These are phyloP conservation scores for Sebastes iracundus DNA, from an alignment of 2,797 vertebrate genomes.

Conservation along the genomic window DNA sequence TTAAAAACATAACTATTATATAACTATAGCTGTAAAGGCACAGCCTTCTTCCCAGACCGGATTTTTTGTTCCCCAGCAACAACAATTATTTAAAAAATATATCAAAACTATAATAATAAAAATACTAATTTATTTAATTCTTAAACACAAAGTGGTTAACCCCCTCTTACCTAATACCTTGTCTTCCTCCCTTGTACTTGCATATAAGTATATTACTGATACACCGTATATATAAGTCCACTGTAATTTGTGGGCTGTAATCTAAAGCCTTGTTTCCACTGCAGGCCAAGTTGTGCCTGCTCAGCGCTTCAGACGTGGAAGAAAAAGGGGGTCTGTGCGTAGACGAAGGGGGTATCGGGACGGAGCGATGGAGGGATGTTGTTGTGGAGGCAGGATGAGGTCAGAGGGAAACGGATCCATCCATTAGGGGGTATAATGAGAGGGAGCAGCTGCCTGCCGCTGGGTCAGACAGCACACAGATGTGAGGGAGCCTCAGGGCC, in stretches of 20 bases:
- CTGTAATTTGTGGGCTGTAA: background rate
- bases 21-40: background rate
- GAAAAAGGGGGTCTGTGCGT: conserved; percentile 12
- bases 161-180: background rate
- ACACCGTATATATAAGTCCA: background rate
- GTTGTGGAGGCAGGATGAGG: conserved; percentile 78
- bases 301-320: conserved; percentile 10
- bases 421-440: conserved; percentile 81
- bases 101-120: background rate
- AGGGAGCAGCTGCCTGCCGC: conserved; percentile 81
- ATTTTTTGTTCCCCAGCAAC: background rate
- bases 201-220: background rate
- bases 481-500: conserved; percentile 65
- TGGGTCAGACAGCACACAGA: conserved; percentile 74
- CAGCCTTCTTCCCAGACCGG: background rate
- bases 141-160: background rate
- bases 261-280: conserved; percentile 4
- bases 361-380: conserved; percentile 60
- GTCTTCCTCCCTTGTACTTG: background rate
- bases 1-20: background rate
- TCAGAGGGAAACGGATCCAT: conserved; percentile 82
- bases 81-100: background rate
- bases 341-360: conserved; percentile 33
- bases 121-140: background rate
- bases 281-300: background rate